Base-by-base conservation (phyloP, 2,888 invertebrate genomes). In the Clanis bilineata region DNA sequence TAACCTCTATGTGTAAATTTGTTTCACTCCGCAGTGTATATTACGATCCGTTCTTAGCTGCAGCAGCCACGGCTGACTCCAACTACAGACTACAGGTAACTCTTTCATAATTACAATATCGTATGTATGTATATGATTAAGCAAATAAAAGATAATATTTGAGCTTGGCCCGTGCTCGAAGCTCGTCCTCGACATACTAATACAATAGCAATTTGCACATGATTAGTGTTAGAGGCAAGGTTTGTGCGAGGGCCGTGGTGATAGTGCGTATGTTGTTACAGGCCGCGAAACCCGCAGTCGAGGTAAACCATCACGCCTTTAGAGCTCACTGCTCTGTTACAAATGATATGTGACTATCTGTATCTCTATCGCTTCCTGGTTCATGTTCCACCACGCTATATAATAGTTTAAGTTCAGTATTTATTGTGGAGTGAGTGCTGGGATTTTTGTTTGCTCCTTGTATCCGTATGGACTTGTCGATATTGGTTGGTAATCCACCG, bases 1-100 rank as follows among this genome's bases (percentile, higher is more conserved):
- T 51, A 51, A 7, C 21, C 4, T 21, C 32, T 51, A 4, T 61
- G 23, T 58, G 47, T 54, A 32, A 62, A 61, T 56, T 59, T 62
- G 63, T 77, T 84, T 80, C 76, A 77, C 85, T 85, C 93, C 94
- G 91, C 93, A 97, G 98, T 92, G 96, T 98, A 73, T 98, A 98
- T 94, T 98, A 98, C 94, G 98, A 98, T 94, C 98, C 97, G 79
- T 97, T 98, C 95, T 93, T 98, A 93, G 97, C 97, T 72, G 97
- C 97, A 73, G 97, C 97, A 69, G 96, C 96, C 69, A 93, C 94
- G 76, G 96, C 96, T 79, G 97, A 97, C 93, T 96, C 96, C 71
- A 96, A 96, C 93, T 97, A 97, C 93, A 96, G 97, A 93, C 94
- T 97, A 80, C 97, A 97, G 96, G 97, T 97, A 94, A 60, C 22